phyloP scores from a whole-genome alignment of 2,113 vertebrate species.

The Neogobius melanostomus region DNA sequence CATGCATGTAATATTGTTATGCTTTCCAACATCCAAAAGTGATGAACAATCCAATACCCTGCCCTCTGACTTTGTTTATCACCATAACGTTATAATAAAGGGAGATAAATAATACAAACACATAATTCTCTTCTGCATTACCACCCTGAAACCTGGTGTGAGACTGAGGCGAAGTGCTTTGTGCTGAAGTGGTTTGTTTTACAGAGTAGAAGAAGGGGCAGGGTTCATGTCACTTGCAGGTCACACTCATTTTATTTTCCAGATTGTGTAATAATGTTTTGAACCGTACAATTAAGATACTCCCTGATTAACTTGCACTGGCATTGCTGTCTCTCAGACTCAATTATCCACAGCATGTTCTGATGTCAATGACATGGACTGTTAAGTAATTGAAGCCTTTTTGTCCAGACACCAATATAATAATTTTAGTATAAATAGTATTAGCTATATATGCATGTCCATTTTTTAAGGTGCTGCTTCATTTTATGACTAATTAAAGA shows the following conservation, averaged over 20 bases:
- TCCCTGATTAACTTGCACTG: constrained; percentile 17
- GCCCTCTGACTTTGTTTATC: constrained; percentile 8
- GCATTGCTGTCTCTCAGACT: not conserved
- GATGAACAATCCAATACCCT: not conserved
- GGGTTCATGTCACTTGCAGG: constrained; percentile 4
- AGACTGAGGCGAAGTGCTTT: constrained; percentile 21
- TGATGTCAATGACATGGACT: not conserved
- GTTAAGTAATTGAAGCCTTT: not conserved
- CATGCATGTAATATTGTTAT: no score
- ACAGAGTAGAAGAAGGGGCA: constrained; percentile 6
- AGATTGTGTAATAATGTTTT: constrained; percentile 25
- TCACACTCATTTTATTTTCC: constrained; percentile 22
- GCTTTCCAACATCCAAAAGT: not conserved
- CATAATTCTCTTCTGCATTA: constrained; percentile 12
- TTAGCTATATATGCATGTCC: not conserved
- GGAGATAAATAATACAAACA: constrained; percentile 7
- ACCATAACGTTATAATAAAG: constrained; percentile 5
- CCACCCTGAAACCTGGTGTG: constrained; percentile 19
- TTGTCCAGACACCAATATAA: not conserved
- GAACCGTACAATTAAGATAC: constrained; percentile 32
- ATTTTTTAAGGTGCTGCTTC: constrained; percentile 12
- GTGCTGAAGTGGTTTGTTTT: constrained; percentile 24
- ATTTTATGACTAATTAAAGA: constrained; percentile 40
- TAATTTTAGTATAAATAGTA: not conserved
- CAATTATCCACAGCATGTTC: constrained; percentile 30